phyloP scores from a whole-genome alignment of 2,113 vertebrate species.

The Perca schrenkii region DNA sequence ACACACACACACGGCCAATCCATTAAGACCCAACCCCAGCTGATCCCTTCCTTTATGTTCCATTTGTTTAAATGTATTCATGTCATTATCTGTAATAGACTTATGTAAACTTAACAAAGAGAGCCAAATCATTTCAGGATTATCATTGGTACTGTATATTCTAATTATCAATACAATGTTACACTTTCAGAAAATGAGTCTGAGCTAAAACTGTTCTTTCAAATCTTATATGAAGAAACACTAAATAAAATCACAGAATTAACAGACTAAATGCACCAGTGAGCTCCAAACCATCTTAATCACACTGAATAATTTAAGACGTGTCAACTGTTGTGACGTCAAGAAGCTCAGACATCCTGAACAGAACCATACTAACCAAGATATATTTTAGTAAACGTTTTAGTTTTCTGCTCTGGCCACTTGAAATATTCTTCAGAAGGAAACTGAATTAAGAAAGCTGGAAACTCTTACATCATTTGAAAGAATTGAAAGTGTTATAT shows the following conservation, averaged over 20 bases:
- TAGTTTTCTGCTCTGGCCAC: not conserved
- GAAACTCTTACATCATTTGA: not conserved
- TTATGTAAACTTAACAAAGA: constrained; percentile 57
- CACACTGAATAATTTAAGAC: constrained; percentile 29
- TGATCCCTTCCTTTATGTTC: constrained; percentile 70
- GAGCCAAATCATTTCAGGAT: constrained; percentile 43
- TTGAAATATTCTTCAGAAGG: not conserved
- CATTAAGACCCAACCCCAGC: constrained; percentile 75
- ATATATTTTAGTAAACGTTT: not conserved
- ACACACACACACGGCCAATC: constrained; percentile 68
- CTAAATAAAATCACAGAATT: not conserved
- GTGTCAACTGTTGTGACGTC: not conserved
- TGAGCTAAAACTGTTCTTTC: not conserved
- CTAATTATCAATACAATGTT: constrained; percentile 13
- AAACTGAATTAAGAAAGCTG: not conserved
- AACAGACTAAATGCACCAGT: not conserved
- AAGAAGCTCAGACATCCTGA: constrained; percentile 7
- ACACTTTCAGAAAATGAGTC: not conserved
- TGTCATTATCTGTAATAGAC: constrained; percentile 43
- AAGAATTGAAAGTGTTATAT: not conserved
- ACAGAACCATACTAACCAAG: not conserved
- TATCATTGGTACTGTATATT: constrained; percentile 18
- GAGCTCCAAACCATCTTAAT: constrained; percentile 9
- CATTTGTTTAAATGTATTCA: constrained; percentile 45
- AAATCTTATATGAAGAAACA: not conserved